These are phyloP conservation scores for Leucozona laternaria DNA, from an alignment of 2,888 invertebrate species.

Conservation along the genomic window DNA sequence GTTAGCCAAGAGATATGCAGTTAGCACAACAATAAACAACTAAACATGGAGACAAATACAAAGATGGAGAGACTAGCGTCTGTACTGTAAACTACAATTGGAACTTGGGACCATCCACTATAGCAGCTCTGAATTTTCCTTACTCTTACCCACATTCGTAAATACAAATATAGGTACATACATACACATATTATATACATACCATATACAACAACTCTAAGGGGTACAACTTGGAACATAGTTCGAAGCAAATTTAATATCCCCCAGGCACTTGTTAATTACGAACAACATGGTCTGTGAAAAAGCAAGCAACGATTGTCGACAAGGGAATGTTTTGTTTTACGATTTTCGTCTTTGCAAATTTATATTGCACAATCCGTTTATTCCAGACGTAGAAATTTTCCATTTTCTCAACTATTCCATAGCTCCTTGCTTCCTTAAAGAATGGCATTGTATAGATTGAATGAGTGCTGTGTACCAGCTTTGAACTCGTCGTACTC, in stretches of 20 bases:
- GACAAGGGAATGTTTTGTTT: slow-evolving; percentile 72
- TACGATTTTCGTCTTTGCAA: slow-evolving; percentile 68
- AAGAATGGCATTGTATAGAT: slow-evolving; percentile 53
- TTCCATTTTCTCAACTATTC: slow-evolving; percentile 46
- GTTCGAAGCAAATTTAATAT: slow-evolving; percentile 75
- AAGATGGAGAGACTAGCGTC: slow-evolving; percentile 47
- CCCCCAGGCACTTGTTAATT: slow-evolving; percentile 74
- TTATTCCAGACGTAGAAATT: slow-evolving; percentile 56
- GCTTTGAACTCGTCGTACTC: slow-evolving; percentile 45
- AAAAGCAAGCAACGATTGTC: slow-evolving; percentile 68
- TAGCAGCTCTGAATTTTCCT: slow-evolving; percentile 36
- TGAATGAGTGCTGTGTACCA: slow-evolving; percentile 48
- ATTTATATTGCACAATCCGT: slow-evolving; percentile 68
- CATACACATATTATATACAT: background rate
- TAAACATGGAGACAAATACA: slow-evolving; percentile 50
- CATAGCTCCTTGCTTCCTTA: slow-evolving; percentile 30
- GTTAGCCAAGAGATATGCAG: slow-evolving; percentile 70
- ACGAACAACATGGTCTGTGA: slow-evolving; percentile 71
- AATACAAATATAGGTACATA: background rate
- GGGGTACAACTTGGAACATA: slow-evolving; percentile 69
- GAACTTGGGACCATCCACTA: slow-evolving; percentile 2
- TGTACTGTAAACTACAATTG: slow-evolving; percentile 1
- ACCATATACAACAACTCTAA: slow-evolving; percentile 37
- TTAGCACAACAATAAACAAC: slow-evolving; percentile 70
- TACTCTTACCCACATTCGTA: slow-evolving; percentile 25